phyloP scores from a whole-genome alignment of 2,888 invertebrate species.

The Cremastinae sp. region DNA sequence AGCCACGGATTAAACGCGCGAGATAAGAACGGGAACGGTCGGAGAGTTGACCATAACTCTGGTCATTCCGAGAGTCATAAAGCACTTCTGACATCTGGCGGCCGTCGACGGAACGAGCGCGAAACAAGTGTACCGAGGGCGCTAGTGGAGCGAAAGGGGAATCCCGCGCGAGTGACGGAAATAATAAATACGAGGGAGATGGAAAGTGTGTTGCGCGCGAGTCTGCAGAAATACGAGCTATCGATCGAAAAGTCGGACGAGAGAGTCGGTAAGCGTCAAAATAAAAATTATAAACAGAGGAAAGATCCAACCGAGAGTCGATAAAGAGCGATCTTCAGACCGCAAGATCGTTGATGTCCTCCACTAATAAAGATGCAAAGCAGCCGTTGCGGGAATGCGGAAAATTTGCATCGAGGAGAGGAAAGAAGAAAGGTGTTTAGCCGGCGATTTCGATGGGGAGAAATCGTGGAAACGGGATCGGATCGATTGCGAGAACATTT shows the following conservation, averaged over 20 bases:
- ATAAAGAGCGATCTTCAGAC: background rate
- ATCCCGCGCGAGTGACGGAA: conserved; percentile 15
- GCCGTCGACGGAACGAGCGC: conserved; percentile 66
- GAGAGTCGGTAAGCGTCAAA: conserved; percentile 56
- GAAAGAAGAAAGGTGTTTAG: conserved; percentile 18
- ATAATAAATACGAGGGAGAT: conserved; percentile 43
- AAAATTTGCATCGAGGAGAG: conserved; percentile 11
- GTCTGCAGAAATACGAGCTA: conserved; percentile 72
- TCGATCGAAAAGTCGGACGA: conserved; percentile 76
- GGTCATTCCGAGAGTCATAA: conserved; percentile 74
- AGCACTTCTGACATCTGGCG: conserved; percentile 76
- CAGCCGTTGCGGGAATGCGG: background rate
- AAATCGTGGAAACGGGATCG: conserved; percentile 54
- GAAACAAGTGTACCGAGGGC: conserved; percentile 45
- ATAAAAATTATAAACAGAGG: conserved; percentile 12
- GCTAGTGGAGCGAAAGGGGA: conserved; percentile 21
- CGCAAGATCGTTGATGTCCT: background rate
- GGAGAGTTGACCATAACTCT: conserved; percentile 66
- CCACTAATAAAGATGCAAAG: background rate
- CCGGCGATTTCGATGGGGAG: conserved; percentile 23
- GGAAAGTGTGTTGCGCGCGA: conserved; percentile 69
- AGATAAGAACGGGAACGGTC: conserved; percentile 64
- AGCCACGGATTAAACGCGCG: conserved; percentile 43
- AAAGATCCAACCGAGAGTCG: conserved; percentile 2
- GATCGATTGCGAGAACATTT: conserved; percentile 35